phyloP scores from a whole-genome alignment of 1,140 invertebrate genomes.

The Drosophila equinoxialis region DNA sequence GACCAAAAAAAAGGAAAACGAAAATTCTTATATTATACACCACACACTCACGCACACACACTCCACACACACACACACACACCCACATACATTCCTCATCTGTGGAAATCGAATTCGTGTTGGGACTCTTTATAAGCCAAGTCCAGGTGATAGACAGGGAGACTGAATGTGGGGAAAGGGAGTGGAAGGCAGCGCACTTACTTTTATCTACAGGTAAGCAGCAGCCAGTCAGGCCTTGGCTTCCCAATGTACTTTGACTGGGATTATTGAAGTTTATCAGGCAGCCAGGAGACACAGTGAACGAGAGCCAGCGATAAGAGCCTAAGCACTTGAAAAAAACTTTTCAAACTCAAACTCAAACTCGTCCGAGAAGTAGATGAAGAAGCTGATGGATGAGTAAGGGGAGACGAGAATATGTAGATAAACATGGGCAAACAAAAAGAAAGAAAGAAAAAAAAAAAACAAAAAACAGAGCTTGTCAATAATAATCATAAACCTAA shows the following conservation, averaged over 20 bases:
- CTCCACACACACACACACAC: conserved; percentile 18
- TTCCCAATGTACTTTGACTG: conserved; percentile 38
- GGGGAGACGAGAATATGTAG: not conserved
- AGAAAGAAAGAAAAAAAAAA: no score
- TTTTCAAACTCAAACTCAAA: conserved; percentile 34
- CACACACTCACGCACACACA: not conserved
- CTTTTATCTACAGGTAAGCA: conserved; percentile 78
- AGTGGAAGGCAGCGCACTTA: conserved; percentile 40
- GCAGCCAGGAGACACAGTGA: conserved; percentile 40
- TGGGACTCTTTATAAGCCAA: conserved; percentile 64
- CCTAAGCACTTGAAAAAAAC: conserved; percentile 73
- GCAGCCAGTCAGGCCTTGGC: conserved; percentile 29
- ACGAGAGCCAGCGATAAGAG: conserved; percentile 64
- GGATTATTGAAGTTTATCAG: conserved; percentile 80
- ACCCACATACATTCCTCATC: conserved; percentile 37
- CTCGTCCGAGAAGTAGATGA: not conserved
- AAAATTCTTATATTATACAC: conserved; percentile 65
- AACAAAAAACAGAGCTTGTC: conserved; percentile 20
- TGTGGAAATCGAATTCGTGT: conserved; percentile 74
- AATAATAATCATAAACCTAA: conserved; percentile 46
- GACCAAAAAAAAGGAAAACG: conserved; percentile 27
- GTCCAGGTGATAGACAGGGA: not conserved
- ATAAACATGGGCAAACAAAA: conserved; percentile 1
- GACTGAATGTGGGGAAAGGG: no score
- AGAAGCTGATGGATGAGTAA: not conserved